Base-by-base conservation (phyloP, 53 echinoderm and acorn worm species). In the Apostichopus leukothele region DNA sequence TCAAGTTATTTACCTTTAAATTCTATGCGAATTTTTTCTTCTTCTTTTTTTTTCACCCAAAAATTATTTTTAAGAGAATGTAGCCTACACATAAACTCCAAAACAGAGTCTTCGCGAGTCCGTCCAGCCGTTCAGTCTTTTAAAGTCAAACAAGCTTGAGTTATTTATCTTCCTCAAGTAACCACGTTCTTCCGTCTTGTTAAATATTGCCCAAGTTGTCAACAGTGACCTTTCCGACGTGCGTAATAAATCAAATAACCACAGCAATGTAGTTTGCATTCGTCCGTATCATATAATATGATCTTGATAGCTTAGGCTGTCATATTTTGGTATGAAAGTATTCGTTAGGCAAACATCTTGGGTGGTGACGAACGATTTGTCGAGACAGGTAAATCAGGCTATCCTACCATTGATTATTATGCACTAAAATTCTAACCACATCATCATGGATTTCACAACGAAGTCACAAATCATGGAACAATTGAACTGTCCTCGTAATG, bases 261-360 rank as follows among this genome's bases (percentile, higher is more conserved):
- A 63, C 63, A 63, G 63, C 11, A 63, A 63, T 63, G 63, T 63
- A 63, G 63, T 63, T 63, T 63, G 63, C 63, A 16, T 63, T 63
- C 63, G 63, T 13, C 63, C 63, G 63, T 63, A 63, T 63, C 63
- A 71, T 18, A 71, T 71, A 71, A 16, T 71, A 71, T n/a, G 21
- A 71, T 6, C 20, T 71, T 71, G 71, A 71, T 71, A 71, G 71
- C 71, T 71, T 81, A 53, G 81, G 81, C 55, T 22, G 5, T 22
- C 81, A 23, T 57, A 76, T 22, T 53, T 81, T 81, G 19, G 59
- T 18, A 54, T 54, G 59, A 7, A 81, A 81, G 21, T 25, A 59
- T 81, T 81, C 52, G 81, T 81, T 81, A 81, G 81, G 81, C 55
- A 81, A 81, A 81, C 81, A 81, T 59, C 81, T 81, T 59, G 81